These are phyloP conservation scores for Tachycineta bicolor DNA, from an alignment of 2,113 vertebrate species.

Conservation along the genomic window DNA sequence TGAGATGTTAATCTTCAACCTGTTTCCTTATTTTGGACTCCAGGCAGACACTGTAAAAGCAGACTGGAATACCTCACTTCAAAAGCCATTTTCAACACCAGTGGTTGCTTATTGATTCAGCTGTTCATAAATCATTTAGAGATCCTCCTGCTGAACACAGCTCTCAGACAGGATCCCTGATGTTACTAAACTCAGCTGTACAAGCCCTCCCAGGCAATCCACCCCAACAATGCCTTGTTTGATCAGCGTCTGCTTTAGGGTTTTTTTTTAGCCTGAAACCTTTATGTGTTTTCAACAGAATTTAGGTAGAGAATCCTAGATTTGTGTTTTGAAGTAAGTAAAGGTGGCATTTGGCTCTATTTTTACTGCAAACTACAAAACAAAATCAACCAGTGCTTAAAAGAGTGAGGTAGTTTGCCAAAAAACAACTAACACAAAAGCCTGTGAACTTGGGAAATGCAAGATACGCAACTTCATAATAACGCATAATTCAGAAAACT, in stretches of 20 bases:
- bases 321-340: slow-evolving; percentile 5
- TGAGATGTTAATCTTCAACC: slow-evolving; percentile 50
- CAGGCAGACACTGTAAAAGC: background rate
- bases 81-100: slow-evolving; percentile 61
- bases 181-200: slow-evolving; percentile 47
- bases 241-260: slow-evolving; percentile 24
- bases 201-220: slow-evolving; percentile 39
- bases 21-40: slow-evolving; percentile 47
- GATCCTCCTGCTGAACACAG: slow-evolving; percentile 51
- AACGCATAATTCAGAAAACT: background rate
- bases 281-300: slow-evolving; percentile 8
- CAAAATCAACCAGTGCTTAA: background rate
- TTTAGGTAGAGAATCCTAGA: background rate
- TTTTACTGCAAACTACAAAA: background rate
- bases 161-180: slow-evolving; percentile 48
- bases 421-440: background rate
- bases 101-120: slow-evolving; percentile 62
- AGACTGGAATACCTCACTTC: slow-evolving; percentile 39
- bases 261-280: slow-evolving; percentile 15
- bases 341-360: background rate
- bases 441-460: background rate
- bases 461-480: background rate
- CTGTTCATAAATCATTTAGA: slow-evolving; percentile 71
- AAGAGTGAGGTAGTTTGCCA: background rate
- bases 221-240: slow-evolving; percentile 49